Evolutionary conservation across 1,140 invertebrate genomes (phyloP), one percentile per base, ranked within the genome.

Genomic region (Varroa destructor): DNA sequence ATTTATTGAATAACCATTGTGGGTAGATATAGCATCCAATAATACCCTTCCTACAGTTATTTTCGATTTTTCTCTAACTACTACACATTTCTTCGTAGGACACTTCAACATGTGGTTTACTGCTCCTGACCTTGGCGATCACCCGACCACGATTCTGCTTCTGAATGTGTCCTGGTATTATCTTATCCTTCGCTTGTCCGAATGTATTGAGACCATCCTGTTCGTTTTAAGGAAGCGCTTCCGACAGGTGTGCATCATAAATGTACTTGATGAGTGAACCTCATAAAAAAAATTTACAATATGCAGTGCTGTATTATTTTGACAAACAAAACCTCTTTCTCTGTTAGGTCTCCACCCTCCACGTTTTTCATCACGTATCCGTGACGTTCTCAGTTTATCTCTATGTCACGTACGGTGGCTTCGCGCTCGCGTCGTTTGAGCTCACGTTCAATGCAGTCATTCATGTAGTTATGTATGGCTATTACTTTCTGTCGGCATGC

Each of bases 381-480:
- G 61, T 74, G 1, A 74, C 73, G 72, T 74, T 74, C 73, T 73
- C 70, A 55, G 73, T 73, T n/a, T 74, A 74, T 42, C 73, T 74
- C 55, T 71, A 74, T 12, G 73, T 73, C 12, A 74, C 74, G 1
- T 74, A 74, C 56, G 43, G 73, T 6, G 73, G 61, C 46, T 67
- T 67, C 37, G 61, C 61, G 2, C 61, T 67, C 14, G 89, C 88
- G 6, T 90, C 89, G 78, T 80, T 93, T 54, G 89, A 88, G 43
- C 88, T 88, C 0, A 87, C 90, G 85, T 86, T 93, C 12, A 95
- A 95, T 81, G 90, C 89, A 73, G 87, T 86, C 70, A 89, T 95
- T 55, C 91, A 94, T 78, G 87, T 94, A 0, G 79, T 95, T 25
- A 94, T 95, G 90, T 95, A 96, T 78, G 84, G 86, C 1, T 96